phyloP scores from a whole-genome alignment of 1,140 invertebrate genomes.

The Zaprionus ornatus region DNA sequence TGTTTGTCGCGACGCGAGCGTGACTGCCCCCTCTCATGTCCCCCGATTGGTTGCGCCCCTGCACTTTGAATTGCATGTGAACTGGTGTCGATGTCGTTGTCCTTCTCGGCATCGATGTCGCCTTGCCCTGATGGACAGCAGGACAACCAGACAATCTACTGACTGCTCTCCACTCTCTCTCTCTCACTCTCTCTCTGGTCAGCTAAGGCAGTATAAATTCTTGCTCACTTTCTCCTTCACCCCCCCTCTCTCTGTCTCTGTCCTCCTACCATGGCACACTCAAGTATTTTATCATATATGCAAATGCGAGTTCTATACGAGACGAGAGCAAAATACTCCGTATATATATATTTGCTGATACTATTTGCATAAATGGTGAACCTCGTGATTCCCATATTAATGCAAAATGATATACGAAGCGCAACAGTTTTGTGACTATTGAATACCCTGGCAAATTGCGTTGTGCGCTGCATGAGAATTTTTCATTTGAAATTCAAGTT shows the following conservation, averaged over 20 bases:
- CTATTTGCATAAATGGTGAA: slow-evolving; percentile 3
- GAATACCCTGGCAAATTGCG: slow-evolving; percentile 3
- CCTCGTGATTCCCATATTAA: slow-evolving; percentile 6
- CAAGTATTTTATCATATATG: slow-evolving; percentile 10
- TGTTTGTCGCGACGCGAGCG: slow-evolving; percentile 16
- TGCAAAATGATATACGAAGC: background rate
- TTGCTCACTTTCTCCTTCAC: background rate
- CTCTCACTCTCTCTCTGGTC: background rate
- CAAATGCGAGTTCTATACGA: background rate
- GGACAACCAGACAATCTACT: background rate
- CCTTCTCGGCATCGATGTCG: slow-evolving; percentile 18
- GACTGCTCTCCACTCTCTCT: background rate
- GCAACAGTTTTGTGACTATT: background rate
- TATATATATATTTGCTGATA: slow-evolving; percentile 1
- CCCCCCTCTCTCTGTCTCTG: background rate
- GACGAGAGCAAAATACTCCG: background rate
- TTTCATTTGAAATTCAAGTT: background rate
- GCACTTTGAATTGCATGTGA: slow-evolving; percentile 11
- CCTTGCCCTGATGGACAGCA: background rate
- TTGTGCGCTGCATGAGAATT: background rate
- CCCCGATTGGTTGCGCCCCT: background rate
- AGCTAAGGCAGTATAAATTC: background rate
- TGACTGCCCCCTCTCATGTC: background rate
- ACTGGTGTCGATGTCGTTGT: slow-evolving; percentile 24
- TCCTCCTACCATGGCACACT: no score